These are phyloP conservation scores for Cynaeus angustus DNA, from an alignment of 2,888 invertebrate genomes.

Conservation along the genomic window DNA sequence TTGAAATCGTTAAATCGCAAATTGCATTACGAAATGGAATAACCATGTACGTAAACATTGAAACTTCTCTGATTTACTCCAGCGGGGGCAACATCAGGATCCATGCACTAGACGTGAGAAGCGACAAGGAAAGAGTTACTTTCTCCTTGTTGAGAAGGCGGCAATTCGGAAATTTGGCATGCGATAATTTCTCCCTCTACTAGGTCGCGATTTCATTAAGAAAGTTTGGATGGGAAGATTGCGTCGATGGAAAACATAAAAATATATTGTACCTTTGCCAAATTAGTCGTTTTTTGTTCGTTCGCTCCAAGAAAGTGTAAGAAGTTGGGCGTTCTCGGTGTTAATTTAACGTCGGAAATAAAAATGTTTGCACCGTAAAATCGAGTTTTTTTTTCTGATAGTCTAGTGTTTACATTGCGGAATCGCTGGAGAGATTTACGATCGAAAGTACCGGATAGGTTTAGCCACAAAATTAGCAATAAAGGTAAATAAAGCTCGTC, in stretches of 20 bases:
- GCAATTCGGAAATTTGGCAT: slow-evolving; percentile 28
- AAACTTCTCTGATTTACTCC: slow-evolving; percentile 41
- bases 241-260: slow-evolving; percentile 40
- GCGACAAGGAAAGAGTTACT: slow-evolving; percentile 38
- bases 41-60: slow-evolving; percentile 51
- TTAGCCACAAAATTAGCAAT: slow-evolving; percentile 35
- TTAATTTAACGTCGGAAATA: slow-evolving; percentile 46
- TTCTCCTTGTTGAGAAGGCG: slow-evolving; percentile 19
- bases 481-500: slow-evolving; percentile 21
- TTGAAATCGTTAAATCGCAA: slow-evolving; percentile 51
- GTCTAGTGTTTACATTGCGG: slow-evolving; percentile 16
- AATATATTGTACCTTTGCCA: slow-evolving; percentile 37
- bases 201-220: slow-evolving; percentile 41
- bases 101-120: slow-evolving; percentile 21
- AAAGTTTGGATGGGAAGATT: slow-evolving; percentile 35
- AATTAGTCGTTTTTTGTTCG: slow-evolving; percentile 34
- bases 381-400: slow-evolving; percentile 29
- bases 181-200: slow-evolving; percentile 36
- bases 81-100: slow-evolving; percentile 21
- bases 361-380: slow-evolving; percentile 38
- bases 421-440: slow-evolving; percentile 40
- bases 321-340: slow-evolving; percentile 26
- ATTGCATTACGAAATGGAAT: slow-evolving; percentile 49
- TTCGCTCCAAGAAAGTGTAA: slow-evolving; percentile 1
- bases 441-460: slow-evolving; percentile 33